Conservation (phyloP, 2,888 invertebrate genomes). For the Lepetodrilus schrolli region DNA sequence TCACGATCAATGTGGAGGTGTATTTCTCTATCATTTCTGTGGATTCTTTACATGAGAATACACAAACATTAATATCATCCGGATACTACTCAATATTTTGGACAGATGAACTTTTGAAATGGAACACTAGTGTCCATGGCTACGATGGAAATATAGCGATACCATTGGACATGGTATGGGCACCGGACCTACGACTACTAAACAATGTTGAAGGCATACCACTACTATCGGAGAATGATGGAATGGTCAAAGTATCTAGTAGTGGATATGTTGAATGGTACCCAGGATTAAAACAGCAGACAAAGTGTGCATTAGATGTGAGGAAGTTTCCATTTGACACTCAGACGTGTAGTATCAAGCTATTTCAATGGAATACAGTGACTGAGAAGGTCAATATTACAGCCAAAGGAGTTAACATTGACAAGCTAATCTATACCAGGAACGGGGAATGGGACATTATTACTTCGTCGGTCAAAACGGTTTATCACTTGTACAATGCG, state of each 20-base stretch:
- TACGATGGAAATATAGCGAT: background rate
- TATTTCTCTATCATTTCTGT: background rate
- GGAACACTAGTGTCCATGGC: background rate
- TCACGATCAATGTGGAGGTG: background rate
- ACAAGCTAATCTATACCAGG: background rate
- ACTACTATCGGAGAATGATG: background rate
- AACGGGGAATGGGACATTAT: slow-evolving; percentile 13
- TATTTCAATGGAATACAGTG: background rate
- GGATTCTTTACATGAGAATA: background rate
- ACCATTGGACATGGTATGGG: background rate
- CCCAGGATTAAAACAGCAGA: background rate
- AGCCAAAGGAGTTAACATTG: background rate
- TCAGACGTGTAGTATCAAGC: background rate
- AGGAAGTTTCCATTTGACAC: slow-evolving; percentile 13
- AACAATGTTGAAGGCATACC: background rate
- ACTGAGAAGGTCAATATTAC: background rate
- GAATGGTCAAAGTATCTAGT: background rate
- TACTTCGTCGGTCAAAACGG: background rate
- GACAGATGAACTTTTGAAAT: slow-evolving; percentile 1
- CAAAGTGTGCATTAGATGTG: slow-evolving; percentile 3
- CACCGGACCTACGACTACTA: background rate
- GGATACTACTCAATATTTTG: background rate
- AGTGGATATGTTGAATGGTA: background rate
- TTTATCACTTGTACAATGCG: background rate
- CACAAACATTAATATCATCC: background rate